Percentiles rank a stretch among this genome's conserved stretches.
Evolutionary conservation across 2,888 invertebrate species (phyloP).

Genomic region (Eudasyphora cyanicolor): DNA sequence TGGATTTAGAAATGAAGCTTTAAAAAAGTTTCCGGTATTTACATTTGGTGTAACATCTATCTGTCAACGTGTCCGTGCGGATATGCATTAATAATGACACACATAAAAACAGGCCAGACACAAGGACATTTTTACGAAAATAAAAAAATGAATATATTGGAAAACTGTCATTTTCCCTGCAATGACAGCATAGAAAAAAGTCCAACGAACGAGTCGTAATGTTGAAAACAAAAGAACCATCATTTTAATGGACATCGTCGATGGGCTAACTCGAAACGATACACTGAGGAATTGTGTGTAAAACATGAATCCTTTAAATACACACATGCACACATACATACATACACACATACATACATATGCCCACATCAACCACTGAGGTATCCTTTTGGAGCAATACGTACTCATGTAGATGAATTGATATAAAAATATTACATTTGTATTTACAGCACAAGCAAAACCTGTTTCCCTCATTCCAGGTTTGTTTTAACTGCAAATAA

Average conservation of each 20-base stretch:
- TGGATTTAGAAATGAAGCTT: not conserved
- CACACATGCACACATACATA: not conserved
- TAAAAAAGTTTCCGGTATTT: constrained; percentile 1
- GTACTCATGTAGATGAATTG: not conserved
- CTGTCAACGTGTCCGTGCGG: not conserved
- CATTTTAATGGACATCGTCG: not conserved
- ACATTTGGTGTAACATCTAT: not conserved
- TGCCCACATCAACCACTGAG: not conserved
- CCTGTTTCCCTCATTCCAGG: not conserved
- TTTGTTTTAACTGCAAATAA: too few species aligned
- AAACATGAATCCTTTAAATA: constrained; percentile 1
- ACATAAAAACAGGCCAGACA: constrained; percentile 2
- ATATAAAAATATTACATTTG: constrained; percentile 18
- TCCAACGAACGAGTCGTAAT: not conserved
- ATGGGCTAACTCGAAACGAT: not conserved
- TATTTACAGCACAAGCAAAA: not conserved
- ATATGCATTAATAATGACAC: not conserved
- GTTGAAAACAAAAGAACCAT: constrained; percentile 4
- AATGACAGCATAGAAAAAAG: not conserved
- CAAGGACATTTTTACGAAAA: constrained; percentile 9
- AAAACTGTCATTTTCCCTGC: constrained; percentile 29
- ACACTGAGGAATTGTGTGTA: not conserved
- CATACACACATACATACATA: not conserved
- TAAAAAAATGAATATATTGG: constrained; percentile 6
- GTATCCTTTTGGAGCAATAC: too few species aligned